Evolutionary conservation across 2,797 vertebrate species (phyloP).

Genomic region (Rachycentron canadum): DNA sequence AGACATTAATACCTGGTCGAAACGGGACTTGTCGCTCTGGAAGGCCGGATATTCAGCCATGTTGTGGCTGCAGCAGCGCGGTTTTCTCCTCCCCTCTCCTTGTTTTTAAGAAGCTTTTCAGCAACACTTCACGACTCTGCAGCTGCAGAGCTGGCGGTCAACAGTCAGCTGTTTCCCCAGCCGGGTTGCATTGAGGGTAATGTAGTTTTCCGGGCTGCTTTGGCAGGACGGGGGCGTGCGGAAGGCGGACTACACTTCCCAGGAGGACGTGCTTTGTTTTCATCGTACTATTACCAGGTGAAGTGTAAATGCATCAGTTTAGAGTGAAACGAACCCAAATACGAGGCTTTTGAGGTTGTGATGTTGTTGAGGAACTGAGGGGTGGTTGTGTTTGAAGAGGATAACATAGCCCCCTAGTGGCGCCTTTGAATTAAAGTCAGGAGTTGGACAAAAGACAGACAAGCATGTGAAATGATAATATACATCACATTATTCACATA

Average conservation of each 20-base stretch:
- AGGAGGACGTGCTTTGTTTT: not conserved
- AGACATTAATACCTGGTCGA: conserved; percentile 87
- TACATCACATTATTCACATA: conserved; percentile 5
- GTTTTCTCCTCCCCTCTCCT: not conserved
- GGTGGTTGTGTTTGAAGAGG: conserved; percentile 22
- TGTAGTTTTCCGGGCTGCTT: conserved; percentile 52
- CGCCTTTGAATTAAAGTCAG: not conserved
- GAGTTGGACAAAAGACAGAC: not conserved
- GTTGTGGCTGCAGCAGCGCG: conserved; percentile 4
- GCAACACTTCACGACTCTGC: not conserved
- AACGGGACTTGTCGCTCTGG: conserved; percentile 88
- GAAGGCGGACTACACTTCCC: conserved; percentile 59
- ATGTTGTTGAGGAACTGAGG: not conserved
- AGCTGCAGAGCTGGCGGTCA: not conserved
- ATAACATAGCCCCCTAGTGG: conserved; percentile 74
- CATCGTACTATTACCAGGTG: not conserved
- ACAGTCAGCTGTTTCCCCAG: not conserved
- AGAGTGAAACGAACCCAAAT: not conserved
- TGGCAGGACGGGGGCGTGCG: fast-evolving
- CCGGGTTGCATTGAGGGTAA: conserved; percentile 64
- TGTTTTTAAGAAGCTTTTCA: not conserved
- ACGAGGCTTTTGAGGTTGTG: not conserved
- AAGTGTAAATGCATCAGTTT: not conserved
- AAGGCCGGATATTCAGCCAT: conserved; percentile 86
- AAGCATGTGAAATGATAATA: not conserved